Evolutionary conservation across 1,140 invertebrate genomes (phyloP).

Genomic region (Frieseomelitta varia): DNA sequence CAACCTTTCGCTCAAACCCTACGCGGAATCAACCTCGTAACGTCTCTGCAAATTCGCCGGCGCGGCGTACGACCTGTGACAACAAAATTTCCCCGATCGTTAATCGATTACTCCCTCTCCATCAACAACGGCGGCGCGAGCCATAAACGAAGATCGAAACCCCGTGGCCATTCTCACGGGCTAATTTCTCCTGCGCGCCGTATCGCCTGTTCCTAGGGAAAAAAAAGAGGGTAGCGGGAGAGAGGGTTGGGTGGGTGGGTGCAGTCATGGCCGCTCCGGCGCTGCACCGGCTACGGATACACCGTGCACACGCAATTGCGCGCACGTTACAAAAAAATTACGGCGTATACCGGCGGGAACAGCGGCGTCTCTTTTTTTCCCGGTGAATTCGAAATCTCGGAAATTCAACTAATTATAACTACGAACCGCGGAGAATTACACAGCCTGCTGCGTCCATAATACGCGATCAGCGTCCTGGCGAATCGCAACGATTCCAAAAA

Average conservation of each 20-base stretch:
- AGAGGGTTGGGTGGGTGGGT: neutral
- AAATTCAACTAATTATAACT: slow-evolving; percentile 27
- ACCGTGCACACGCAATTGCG: slow-evolving; percentile 5
- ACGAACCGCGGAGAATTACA: slow-evolving; percentile 19
- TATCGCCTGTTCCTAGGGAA: neutral
- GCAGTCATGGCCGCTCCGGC: neutral
- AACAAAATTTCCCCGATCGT: slow-evolving; percentile 6
- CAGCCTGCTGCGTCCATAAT: slow-evolving; percentile 14
- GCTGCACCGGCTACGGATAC: neutral
- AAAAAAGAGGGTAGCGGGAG: neutral
- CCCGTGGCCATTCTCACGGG: slow-evolving; percentile 4
- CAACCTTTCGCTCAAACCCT: neutral
- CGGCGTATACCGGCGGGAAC: neutral
- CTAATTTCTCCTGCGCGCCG: slow-evolving; percentile 6
- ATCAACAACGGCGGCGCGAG: neutral
- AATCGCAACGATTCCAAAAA: slow-evolving; percentile 8
- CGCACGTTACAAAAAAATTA: slow-evolving; percentile 19
- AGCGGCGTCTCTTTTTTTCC: neutral
- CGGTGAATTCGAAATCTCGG: slow-evolving; percentile 24
- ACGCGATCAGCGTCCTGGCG: slow-evolving; percentile 9
- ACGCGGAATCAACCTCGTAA: neutral
- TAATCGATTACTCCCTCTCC: slow-evolving; percentile 10
- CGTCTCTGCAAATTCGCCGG: neutral
- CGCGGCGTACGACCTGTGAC: neutral
- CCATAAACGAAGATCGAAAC: slow-evolving; percentile 23